Evolutionary conservation across 2,888 invertebrate genomes (phyloP), one percentile per base, ranked within the genome.

Genomic region (Xanthostigma xanthostigma): DNA sequence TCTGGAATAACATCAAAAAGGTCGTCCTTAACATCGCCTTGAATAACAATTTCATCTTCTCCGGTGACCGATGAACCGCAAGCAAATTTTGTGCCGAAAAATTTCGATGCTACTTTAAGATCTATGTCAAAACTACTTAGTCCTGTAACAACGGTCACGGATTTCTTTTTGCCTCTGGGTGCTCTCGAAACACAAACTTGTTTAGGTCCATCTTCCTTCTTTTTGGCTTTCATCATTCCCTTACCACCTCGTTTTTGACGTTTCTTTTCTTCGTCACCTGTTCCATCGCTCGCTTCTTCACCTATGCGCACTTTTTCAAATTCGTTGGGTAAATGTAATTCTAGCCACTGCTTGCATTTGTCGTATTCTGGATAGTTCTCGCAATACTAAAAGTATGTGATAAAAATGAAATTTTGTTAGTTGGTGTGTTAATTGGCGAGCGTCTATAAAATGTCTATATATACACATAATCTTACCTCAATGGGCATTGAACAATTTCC

Each of bases 61-160:
- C 94, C 96, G 35, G 96, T 96, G 1, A 98, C 95, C 9, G 97
- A 97, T 8, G 95, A 93, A n/a, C 97, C 97, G 70, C 97, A 98
- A 6, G 97, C 95, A 73, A 98, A 98, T 68, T 88, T 92, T 49
- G 90, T 89, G 39, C 95, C 93, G 71, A 98, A 97, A 66, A 90
- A 93, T 67, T 98, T 98, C 35, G 95, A 89, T 48, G 97, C 98
- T 54, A 91, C 91, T 71, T 98, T 98, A 51, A 97, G 71, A 68
- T 98, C 97, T 67, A 98, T 94, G 67, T 91, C 95, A 93, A 70
- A 36, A 62, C 57, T 89, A 62, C 85, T 90, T 41, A 98, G 72
- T 37, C 98, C 98, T 41, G 91, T 92, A 1, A 98, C 90, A 11
- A 98, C 92, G 3, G 98, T 98, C 2, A 97, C 95, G 40, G 89